A percentile compares a stretch with the other conserved stretches of the same genome.
Conservation (phyloP, 2,113 vertebrate species). For the Burhinus bistriatus region DNA sequence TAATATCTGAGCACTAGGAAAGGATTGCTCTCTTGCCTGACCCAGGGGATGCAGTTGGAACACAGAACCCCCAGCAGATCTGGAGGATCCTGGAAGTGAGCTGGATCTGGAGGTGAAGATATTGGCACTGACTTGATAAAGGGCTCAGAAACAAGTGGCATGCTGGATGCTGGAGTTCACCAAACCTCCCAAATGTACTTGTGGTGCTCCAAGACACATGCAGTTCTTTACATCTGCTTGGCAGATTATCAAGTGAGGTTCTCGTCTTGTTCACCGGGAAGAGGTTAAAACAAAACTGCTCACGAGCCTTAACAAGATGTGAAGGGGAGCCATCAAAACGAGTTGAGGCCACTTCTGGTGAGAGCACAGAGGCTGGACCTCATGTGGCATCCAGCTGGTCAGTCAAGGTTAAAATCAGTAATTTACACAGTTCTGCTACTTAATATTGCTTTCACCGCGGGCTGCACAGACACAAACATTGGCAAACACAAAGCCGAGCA, state of each 20-base stretch:
- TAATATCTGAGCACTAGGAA: no score
- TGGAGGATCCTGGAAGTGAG: background rate
- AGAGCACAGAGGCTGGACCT: background rate
- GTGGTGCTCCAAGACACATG: rapidly evolving
- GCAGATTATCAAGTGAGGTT: background rate
- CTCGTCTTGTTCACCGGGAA: background rate
- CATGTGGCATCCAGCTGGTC: background rate
- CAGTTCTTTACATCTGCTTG: background rate
- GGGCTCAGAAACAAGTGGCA: background rate
- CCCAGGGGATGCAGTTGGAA: background rate
- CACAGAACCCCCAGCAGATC: rapidly evolving
- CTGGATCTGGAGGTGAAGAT: background rate
- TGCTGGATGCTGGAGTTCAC: background rate
- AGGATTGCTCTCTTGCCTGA: background rate
- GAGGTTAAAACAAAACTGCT: rapidly evolving
- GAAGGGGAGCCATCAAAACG: background rate
- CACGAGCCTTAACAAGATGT: background rate
- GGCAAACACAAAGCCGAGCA: background rate
- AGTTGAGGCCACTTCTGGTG: background rate
- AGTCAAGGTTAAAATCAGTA: background rate
- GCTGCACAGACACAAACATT: background rate
- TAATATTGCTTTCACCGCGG: rapidly evolving
- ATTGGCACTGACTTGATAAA: background rate
- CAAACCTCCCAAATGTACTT: background rate
- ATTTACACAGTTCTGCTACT: background rate